These are phyloP conservation scores for Morinoia aosen DNA, from an alignment of 2,888 invertebrate species.

Conservation along the genomic window DNA sequence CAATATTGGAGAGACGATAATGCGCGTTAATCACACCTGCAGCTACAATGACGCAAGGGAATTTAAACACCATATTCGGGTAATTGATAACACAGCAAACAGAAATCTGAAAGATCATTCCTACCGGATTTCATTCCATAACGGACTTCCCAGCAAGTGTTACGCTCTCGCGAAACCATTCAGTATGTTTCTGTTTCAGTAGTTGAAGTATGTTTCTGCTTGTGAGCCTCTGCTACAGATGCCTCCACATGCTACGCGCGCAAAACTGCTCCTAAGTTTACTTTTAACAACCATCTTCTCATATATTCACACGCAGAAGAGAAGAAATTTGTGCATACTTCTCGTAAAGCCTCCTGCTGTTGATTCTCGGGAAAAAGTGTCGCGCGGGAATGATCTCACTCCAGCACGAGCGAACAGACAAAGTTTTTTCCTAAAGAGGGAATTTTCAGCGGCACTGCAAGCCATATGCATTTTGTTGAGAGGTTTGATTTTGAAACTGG, in stretches of 20 bases:
- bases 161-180: background rate
- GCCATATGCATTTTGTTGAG: background rate
- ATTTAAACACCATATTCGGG: background rate
- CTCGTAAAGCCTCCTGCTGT: background rate
- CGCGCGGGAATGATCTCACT: background rate
- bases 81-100: background rate
- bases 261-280: background rate
- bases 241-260: background rate
- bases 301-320: constrained; percentile 33
- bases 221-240: background rate
- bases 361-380: background rate
- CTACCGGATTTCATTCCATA: background rate
- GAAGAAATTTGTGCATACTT: constrained; percentile 33
- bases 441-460: background rate
- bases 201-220: no score
- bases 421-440: background rate
- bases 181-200: background rate
- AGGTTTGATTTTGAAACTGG: background rate
- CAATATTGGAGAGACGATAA: background rate
- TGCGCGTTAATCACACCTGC: background rate
- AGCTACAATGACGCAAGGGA: background rate
- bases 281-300: background rate
- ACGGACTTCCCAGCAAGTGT: background rate
- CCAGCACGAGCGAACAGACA: background rate
- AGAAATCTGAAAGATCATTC: background rate